Conservation (phyloP, 2,797 vertebrate genomes). For the Schizothorax lantsangensis region DNA sequence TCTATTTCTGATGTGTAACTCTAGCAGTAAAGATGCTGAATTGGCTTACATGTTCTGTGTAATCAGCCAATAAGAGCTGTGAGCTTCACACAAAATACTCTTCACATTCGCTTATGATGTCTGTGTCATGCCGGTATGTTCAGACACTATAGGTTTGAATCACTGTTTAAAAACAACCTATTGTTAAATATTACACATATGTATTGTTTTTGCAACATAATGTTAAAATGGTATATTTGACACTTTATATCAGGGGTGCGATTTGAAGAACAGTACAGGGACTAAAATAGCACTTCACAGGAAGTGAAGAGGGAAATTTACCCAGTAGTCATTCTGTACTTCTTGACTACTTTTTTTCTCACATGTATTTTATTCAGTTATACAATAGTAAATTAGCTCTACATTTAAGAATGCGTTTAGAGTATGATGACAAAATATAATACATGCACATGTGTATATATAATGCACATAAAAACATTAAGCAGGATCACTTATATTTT, state of each 20-base stretch:
- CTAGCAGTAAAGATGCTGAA: background rate
- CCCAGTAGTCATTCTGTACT: background rate
- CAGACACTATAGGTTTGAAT: constrained; percentile 7
- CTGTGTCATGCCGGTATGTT: background rate
- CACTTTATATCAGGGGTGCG: background rate
- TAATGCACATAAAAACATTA: background rate
- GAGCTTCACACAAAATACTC: background rate
- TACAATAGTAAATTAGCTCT: background rate
- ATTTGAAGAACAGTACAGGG: background rate
- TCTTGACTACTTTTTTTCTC: background rate
- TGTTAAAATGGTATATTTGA: constrained; percentile 7
- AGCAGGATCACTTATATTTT: background rate
- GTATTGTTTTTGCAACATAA: constrained; percentile 35
- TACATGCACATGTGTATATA: background rate
- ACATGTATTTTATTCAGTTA: background rate
- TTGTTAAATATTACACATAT: constrained; percentile 38
- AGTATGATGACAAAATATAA: background rate
- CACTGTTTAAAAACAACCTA: constrained; percentile 33
- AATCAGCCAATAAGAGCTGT: constrained; percentile 34
- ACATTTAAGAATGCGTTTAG: background rate
- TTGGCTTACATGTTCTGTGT: constrained; percentile 3
- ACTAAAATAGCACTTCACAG: constrained; percentile 5
- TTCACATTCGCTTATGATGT: constrained; percentile 16
- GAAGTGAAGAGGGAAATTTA: background rate
- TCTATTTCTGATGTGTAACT: constrained; percentile 76